These are phyloP conservation scores for Lasioglossum oenotherae DNA, from an alignment of 2,888 invertebrate species.

Conservation along the genomic window DNA sequence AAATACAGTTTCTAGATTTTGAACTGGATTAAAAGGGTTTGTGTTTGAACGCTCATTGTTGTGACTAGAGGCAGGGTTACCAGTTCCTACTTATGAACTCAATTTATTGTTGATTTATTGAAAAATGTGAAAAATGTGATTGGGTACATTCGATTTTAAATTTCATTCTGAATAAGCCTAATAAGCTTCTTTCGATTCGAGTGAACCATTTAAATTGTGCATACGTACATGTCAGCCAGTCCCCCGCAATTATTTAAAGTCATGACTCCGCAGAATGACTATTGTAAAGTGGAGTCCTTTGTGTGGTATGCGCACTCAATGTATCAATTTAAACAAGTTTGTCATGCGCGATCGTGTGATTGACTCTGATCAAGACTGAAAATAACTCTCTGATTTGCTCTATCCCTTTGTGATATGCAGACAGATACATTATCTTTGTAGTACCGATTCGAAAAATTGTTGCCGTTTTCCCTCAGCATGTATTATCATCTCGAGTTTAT, in stretches of 20 bases:
- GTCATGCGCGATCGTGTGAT: background rate
- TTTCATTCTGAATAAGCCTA: background rate
- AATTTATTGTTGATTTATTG: background rate
- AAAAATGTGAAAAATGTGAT: background rate
- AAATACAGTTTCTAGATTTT: too few species aligned
- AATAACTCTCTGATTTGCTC: background rate
- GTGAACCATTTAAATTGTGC: background rate
- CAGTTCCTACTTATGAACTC: too few species aligned
- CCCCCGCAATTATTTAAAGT: background rate
- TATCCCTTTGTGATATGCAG: background rate
- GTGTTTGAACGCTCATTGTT: too few species aligned
- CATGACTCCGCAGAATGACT: slow-evolving; percentile 1
- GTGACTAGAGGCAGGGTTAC: too few species aligned
- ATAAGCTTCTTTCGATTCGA: background rate
- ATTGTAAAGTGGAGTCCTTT: background rate
- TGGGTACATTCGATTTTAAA: too few species aligned
- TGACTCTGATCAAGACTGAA: background rate
- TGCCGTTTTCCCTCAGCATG: too few species aligned
- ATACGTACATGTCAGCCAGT: background rate
- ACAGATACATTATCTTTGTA: background rate
- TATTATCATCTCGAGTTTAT: too few species aligned
- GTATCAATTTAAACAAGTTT: background rate
- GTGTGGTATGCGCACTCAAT: background rate
- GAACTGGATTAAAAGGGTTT: too few species aligned
- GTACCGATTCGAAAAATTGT: too few species aligned